Evolutionary conservation across 2,113 vertebrate species (phyloP).

Genomic region (Narcine bancroftii): DNA sequence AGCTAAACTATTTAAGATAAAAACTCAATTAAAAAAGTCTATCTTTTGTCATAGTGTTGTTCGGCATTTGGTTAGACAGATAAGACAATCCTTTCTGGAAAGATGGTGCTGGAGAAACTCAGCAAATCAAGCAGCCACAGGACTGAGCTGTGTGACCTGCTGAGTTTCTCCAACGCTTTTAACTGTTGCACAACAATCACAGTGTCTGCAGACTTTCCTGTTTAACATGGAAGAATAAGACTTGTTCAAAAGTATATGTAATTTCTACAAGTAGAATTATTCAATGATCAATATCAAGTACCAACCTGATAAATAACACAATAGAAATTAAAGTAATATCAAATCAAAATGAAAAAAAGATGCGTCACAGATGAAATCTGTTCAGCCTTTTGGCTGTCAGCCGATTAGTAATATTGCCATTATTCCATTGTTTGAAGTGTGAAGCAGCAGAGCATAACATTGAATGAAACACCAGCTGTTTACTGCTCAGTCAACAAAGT

Average conservation of each 20-base stretch:
- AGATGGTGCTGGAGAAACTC: background rate
- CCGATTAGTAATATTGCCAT: background rate
- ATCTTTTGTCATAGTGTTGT: background rate
- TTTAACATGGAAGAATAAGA: background rate
- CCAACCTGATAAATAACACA: background rate
- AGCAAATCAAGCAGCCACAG: too few species aligned
- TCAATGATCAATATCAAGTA: background rate
- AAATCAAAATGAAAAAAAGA: background rate
- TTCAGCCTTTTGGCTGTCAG: background rate
- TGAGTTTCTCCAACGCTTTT: too few species aligned
- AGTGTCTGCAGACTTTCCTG: too few species aligned
- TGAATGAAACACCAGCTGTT: conserved; percentile 4
- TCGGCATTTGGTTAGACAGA: background rate
- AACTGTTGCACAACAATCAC: too few species aligned
- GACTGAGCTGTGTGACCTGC: too few species aligned
- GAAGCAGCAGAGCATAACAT: background rate
- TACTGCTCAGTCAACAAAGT: background rate
- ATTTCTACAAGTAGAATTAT: background rate
- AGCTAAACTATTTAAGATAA: background rate
- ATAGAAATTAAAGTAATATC: background rate
- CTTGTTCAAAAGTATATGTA: background rate
- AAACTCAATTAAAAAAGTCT: background rate
- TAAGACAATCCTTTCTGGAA: background rate
- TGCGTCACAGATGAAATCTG: background rate
- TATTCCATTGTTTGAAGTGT: background rate